A percentile compares a stretch with the other conserved stretches of the same genome.
These are phyloP conservation scores for Leptinotarsa juncta DNA, from an alignment of 2,888 invertebrate species.

Conservation along the genomic window DNA sequence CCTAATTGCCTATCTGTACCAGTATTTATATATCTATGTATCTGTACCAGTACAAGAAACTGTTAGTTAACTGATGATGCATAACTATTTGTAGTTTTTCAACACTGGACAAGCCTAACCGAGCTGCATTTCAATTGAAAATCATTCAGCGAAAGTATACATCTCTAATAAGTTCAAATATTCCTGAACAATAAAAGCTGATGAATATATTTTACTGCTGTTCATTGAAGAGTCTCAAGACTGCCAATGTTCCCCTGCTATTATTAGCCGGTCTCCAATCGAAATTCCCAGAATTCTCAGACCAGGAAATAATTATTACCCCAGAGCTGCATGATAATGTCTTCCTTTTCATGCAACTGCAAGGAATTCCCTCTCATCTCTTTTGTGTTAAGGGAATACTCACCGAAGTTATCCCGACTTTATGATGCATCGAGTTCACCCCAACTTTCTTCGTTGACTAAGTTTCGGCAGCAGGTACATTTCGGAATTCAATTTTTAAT, in stretches of 20 bases:
- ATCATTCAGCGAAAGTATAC: too few relatives aligned
- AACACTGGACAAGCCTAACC: too few relatives aligned
- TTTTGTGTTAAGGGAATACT: neutral
- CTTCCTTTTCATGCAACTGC: neutral
- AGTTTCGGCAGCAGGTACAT: constrained; percentile 22
- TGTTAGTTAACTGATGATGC: too few relatives aligned
- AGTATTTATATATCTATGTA: too few relatives aligned
- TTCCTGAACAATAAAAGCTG: too few relatives aligned
- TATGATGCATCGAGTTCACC: neutral
- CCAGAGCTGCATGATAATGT: neutral
- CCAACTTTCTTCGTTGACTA: neutral
- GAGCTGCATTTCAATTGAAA: too few relatives aligned
- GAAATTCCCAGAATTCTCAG: neutral
- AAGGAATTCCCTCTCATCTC: neutral
- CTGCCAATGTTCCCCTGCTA: neutral
- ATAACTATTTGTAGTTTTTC: too few relatives aligned
- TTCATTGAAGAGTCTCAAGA: neutral
- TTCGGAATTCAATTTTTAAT: constrained; percentile 23
- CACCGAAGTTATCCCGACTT: neutral
- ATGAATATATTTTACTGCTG: too few relatives aligned
- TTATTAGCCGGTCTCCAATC: too few relatives aligned
- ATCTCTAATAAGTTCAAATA: too few relatives aligned
- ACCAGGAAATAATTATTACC: neutral
- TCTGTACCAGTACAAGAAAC: too few relatives aligned
- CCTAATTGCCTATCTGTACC: too few relatives aligned